Conservation (phyloP, 2,113 vertebrate species). For the Ahaetulla prasina region DNA sequence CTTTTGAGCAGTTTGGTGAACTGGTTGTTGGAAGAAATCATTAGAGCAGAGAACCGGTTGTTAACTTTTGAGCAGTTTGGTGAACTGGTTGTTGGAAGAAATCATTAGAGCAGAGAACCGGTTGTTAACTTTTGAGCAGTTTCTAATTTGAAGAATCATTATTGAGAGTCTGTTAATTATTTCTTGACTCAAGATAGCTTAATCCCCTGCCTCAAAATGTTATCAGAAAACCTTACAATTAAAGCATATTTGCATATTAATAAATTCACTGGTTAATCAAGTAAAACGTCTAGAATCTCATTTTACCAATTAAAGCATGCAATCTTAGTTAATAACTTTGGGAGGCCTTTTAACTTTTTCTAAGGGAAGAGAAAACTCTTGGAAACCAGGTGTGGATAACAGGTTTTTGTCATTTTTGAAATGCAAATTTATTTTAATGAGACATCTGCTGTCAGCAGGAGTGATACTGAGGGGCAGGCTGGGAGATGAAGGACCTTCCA, state of each 20-base stretch:
- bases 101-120: no score
- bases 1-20: no score
- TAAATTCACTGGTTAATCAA: neutral
- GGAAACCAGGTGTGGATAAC: neutral
- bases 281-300: neutral
- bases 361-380: neutral
- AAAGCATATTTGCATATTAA: neutral
- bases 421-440: slow-evolving; percentile 3
- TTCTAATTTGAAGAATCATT: neutral
- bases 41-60: no score
- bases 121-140: no score
- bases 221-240: neutral
- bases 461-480: neutral
- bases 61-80: no score
- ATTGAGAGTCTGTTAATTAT: neutral
- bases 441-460: slow-evolving; percentile 8
- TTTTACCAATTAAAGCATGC: neutral
- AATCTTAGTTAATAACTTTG: neutral
- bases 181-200: neutral
- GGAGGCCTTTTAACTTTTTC: neutral
- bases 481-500: neutral
- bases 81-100: no score
- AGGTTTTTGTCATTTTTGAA: neutral
- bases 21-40: no score
- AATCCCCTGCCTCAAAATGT: neutral